A percentile compares a stretch with the other conserved stretches of the same genome.
These are phyloP conservation scores for Siniperca obscura DNA, from an alignment of 2,797 vertebrate species.

Conservation along the genomic window DNA sequence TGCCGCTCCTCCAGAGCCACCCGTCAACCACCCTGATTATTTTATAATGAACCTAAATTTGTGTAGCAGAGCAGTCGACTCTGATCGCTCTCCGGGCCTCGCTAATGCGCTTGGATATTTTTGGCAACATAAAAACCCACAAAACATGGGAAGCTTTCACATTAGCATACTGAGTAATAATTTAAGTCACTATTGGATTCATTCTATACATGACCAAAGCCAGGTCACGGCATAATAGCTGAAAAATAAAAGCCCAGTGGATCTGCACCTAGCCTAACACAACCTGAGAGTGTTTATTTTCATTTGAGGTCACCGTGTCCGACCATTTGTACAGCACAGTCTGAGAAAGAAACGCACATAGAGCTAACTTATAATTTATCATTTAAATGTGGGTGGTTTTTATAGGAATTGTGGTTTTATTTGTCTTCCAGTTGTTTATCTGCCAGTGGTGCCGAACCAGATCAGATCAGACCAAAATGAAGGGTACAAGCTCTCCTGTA, in stretches of 20 bases:
- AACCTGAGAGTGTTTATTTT: slow-evolving; percentile 68
- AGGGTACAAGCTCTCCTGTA: slow-evolving; percentile 39
- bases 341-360: slow-evolving; percentile 46
- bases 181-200: slow-evolving; percentile 65
- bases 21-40: slow-evolving; percentile 80
- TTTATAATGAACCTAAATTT: slow-evolving; percentile 84
- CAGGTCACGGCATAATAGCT: slow-evolving; percentile 47
- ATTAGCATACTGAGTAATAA: slow-evolving; percentile 75
- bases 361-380: slow-evolving; percentile 62
- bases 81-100: slow-evolving; percentile 70
- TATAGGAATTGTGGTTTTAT: slow-evolving; percentile 62
- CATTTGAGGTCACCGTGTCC: slow-evolving; percentile 62
- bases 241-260: slow-evolving; percentile 45
- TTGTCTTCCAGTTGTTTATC: slow-evolving; percentile 75
- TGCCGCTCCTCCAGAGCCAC: slow-evolving; percentile 61
- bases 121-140: slow-evolving; percentile 71
- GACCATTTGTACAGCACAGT: slow-evolving; percentile 31
- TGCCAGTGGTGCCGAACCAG: slow-evolving; percentile 64
- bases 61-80: slow-evolving; percentile 73
- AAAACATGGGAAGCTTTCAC: slow-evolving; percentile 71
- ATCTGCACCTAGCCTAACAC: slow-evolving; percentile 47
- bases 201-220: slow-evolving; percentile 48
- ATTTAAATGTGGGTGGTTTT: slow-evolving; percentile 64
- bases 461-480: slow-evolving; percentile 73
- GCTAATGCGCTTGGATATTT: slow-evolving; percentile 80